Percentiles rank a stretch among this genome's conserved stretches.
phyloP scores from a whole-genome alignment of 2,797 vertebrate genomes.

The Coilia nasus region DNA sequence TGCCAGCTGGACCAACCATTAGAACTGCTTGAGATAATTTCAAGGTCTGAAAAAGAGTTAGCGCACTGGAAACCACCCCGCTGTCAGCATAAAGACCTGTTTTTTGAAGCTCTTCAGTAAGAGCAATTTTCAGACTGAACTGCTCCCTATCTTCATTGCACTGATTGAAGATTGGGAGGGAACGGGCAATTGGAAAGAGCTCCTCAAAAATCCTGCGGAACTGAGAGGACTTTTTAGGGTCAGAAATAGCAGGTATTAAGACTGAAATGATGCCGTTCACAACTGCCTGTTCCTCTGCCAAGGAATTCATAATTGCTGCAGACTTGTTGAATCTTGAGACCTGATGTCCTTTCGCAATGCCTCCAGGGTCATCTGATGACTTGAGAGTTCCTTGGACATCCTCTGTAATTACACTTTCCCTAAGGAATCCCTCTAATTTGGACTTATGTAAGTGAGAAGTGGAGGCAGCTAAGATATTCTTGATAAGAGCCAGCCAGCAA shows the following conservation, averaged over 20 bases:
- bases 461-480: constrained; percentile 70
- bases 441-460: constrained; percentile 56
- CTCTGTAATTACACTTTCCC: not conserved
- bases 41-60: constrained; percentile 76
- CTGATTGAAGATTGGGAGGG: constrained; percentile 54
- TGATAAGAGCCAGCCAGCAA: constrained; percentile 71
- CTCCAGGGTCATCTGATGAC: constrained; percentile 28
- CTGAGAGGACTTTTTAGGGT: constrained; percentile 58
- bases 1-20: constrained; percentile 82
- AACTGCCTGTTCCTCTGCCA: constrained; percentile 76
- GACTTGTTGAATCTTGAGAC: constrained; percentile 29
- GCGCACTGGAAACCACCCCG: constrained; percentile 60
- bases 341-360: constrained; percentile 41
- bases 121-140: constrained; percentile 56
- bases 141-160: constrained; percentile 54
- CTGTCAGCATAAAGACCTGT: constrained; percentile 61
- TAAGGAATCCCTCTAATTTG: constrained; percentile 37
- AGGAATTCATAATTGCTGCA: constrained; percentile 40
- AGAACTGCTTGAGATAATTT: constrained; percentile 68
- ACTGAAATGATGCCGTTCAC: constrained; percentile 73
- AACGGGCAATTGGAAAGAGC: constrained; percentile 69
- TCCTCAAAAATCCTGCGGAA: constrained; percentile 73
- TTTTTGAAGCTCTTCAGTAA: constrained; percentile 70
- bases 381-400: constrained; percentile 28
- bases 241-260: constrained; percentile 57